Base-by-base conservation (phyloP, 2,113 vertebrate species). In the Hoplias malabaricus region DNA sequence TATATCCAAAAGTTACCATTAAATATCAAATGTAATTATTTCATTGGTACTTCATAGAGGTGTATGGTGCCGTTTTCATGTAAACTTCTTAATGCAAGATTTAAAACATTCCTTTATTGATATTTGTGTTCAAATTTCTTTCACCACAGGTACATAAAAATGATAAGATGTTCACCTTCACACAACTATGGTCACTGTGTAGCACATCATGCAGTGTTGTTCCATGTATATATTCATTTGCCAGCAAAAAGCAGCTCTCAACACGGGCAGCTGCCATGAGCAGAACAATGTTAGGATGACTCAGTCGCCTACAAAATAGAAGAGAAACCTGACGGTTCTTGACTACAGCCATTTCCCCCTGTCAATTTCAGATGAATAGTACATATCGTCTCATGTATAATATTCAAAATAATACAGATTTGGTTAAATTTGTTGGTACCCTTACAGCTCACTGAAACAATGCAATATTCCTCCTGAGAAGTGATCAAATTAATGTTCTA, bases 201-300 rank as follows among this genome's bases (percentile, higher is more conserved):
- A n/a, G n/a, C n/a, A n/a, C n/a, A n/a, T n/a, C n/a, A n/a, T n/a
- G n/a, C n/a, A n/a, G n/a, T n/a, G n/a, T n/a, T n/a, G n/a, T n/a
- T n/a, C n/a, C n/a, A n/a, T n/a, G n/a, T n/a, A n/a, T n/a, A n/a
- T n/a, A n/a, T n/a, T n/a, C n/a, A n/a, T n/a, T n/a, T n/a, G n/a
- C n/a, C n/a, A n/a, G n/a, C n/a, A n/a, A n/a, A n/a, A n/a, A n/a
- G n/a, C n/a, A n/a, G n/a, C n/a, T n/a, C n/a, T n/a, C n/a, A n/a
- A n/a, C n/a, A n/a, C n/a, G n/a, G n/a, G n/a, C n/a, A n/a, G n/a
- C n/a, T n/a, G n/a, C n/a, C n/a, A n/a, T n/a, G n/a, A 66, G 63
- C 40, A 29, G 4, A 21, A 66, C 63, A 67, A 67, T 67, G 34
- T 67, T 67, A 36, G 63, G 34, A 67, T 67, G 63, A 36, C 31